Conservation (phyloP, 2,888 invertebrate species). For the Cephus spinipes region DNA sequence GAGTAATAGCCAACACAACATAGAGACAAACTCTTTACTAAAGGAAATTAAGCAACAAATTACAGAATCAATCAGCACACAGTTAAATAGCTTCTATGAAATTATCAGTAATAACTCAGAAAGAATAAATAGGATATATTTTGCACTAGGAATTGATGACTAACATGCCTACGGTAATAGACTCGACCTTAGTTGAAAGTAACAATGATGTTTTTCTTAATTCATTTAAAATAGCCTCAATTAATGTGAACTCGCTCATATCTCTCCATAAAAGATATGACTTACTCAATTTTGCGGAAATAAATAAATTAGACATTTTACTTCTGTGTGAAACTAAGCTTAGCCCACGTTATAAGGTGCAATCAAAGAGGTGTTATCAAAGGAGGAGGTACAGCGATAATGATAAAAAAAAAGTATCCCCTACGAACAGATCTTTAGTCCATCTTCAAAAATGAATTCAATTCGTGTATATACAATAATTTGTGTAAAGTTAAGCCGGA, state of each 20-base stretch:
- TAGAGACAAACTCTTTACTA: too few species aligned
- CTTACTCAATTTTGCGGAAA: slow-evolving; percentile 10
- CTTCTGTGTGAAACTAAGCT: slow-evolving; percentile 25
- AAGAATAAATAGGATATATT: too few species aligned
- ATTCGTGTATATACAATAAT: slow-evolving; percentile 10
- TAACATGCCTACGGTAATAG: too few species aligned
- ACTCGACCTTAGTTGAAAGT: too few species aligned
- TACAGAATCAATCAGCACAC: too few species aligned
- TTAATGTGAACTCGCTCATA: slow-evolving; percentile 23
- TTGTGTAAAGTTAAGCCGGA: slow-evolving; percentile 14
- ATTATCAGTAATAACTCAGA: too few species aligned
- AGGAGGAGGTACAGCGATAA: slow-evolving; percentile 27
- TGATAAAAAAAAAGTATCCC: slow-evolving; percentile 18
- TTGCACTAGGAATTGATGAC: too few species aligned
- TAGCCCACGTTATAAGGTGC: slow-evolving; percentile 14
- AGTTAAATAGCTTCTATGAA: too few species aligned
- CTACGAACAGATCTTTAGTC: slow-evolving; percentile 9
- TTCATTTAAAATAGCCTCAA: not conserved
- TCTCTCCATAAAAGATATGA: slow-evolving; percentile 13
- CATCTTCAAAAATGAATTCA: not conserved
- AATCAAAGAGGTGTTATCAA: not conserved
- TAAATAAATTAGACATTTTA: slow-evolving; percentile 21
- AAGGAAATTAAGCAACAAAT: too few species aligned
- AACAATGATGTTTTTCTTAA: too few species aligned
- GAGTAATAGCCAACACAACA: too few species aligned